These are phyloP conservation scores for Erynnis tages DNA, from an alignment of 2,888 invertebrate species.

Conservation along the genomic window DNA sequence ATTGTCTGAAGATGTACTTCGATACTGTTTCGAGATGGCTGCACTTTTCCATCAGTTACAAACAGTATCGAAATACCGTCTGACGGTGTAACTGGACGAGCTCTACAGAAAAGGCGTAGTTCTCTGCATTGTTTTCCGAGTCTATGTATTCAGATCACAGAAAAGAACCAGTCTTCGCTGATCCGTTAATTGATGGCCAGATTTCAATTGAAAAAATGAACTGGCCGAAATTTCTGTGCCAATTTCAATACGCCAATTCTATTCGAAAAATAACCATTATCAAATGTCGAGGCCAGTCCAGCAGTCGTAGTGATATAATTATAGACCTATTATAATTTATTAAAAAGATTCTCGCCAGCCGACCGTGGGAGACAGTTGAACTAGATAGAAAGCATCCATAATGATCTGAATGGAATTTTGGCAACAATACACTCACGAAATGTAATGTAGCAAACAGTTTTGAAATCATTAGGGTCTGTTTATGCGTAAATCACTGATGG, in stretches of 20 bases:
- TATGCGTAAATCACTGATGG: not conserved
- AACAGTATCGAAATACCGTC: too few relatives aligned
- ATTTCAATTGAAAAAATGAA: too few relatives aligned
- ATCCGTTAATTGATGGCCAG: too few relatives aligned
- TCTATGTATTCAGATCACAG: too few relatives aligned
- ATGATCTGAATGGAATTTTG: conserved; percentile 42
- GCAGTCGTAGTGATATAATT: conserved; percentile 1
- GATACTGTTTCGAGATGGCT: too few relatives aligned
- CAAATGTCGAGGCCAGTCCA: not conserved
- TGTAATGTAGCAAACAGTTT: conserved; percentile 19
- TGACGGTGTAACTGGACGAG: too few relatives aligned
- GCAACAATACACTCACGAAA: conserved; percentile 39
- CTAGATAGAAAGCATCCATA: conserved; percentile 13
- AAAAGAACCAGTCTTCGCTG: too few relatives aligned
- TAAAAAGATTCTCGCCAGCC: conserved; percentile 9
- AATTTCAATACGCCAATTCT: not conserved
- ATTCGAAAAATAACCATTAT: not conserved
- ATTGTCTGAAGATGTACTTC: too few relatives aligned
- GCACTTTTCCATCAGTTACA: too few relatives aligned
- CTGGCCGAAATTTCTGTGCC: not conserved
- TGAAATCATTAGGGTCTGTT: conserved; percentile 25
- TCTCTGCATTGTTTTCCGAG: too few relatives aligned
- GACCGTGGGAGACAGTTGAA: conserved; percentile 20
- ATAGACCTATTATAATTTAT: conserved; percentile 14
- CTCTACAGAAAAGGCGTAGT: too few relatives aligned